These are phyloP conservation scores for Anoplolepis gracilipes DNA, from an alignment of 1,140 invertebrate species.

Conservation along the genomic window DNA sequence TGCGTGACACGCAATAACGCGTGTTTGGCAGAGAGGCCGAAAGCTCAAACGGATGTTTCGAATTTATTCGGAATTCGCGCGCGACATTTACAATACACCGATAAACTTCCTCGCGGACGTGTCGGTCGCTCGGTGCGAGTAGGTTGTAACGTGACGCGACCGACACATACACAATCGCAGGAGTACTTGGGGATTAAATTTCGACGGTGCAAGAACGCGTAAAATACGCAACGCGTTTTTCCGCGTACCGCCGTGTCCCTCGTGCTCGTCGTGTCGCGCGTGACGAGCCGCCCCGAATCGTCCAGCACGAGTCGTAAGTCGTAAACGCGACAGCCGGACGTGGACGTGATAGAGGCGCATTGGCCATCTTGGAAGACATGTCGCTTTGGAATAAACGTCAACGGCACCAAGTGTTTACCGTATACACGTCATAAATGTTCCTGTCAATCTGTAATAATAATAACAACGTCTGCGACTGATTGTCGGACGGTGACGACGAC, in stretches of 20 bases:
- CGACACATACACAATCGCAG: neutral
- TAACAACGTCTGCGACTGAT: neutral
- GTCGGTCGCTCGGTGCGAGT: neutral
- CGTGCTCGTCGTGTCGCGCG: neutral
- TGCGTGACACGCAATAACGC: too few species aligned
- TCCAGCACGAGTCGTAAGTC: neutral
- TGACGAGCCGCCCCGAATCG: neutral
- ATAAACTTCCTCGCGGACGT: neutral
- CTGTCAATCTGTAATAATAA: constrained; percentile 45
- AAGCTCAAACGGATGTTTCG: neutral
- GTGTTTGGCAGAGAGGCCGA: too few species aligned
- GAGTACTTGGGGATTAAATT: neutral
- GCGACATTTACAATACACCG: neutral
- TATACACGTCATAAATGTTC: constrained; percentile 65
- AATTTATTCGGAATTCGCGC: neutral
- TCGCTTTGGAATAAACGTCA: constrained; percentile 81
- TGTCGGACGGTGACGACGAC: neutral
- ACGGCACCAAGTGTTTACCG: constrained; percentile 80
- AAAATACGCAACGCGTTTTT: neutral
- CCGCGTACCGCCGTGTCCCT: too few species aligned
- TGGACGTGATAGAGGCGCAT: neutral
- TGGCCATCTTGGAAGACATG: constrained; percentile 85
- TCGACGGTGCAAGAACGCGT: neutral
- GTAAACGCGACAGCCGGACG: neutral
- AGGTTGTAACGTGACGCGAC: neutral